These are phyloP conservation scores for Stenodera caucasica DNA, from an alignment of 2,888 invertebrate species.

Conservation along the genomic window DNA sequence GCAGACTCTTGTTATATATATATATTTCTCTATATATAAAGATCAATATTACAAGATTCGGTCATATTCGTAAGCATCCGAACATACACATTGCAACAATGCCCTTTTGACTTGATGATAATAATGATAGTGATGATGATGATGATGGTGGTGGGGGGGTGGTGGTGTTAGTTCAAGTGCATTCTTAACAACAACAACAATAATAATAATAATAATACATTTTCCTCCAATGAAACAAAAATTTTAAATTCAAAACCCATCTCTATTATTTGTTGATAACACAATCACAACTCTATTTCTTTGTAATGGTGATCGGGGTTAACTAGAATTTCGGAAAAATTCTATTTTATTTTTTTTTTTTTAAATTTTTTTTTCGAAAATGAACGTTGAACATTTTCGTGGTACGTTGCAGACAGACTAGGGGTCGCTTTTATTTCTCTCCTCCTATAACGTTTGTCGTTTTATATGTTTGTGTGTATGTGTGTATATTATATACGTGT, in stretches of 20 bases:
- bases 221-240: not conserved
- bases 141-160: conserved; percentile 11
- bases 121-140: not conserved
- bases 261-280: no score
- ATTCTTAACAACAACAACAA: not conserved
- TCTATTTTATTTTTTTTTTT: no score
- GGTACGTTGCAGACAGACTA: conserved; percentile 7
- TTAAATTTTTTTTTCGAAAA: no score
- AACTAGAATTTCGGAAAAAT: no score
- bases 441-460: not conserved
- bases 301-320: no score
- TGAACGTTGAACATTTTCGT: not conserved
- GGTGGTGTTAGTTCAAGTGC: conserved; percentile 11
- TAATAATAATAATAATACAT: not conserved
- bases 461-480: not conserved
- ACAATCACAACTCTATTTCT: no score
- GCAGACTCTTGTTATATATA: not conserved
- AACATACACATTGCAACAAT: not conserved
- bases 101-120: not conserved
- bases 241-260: not conserved
- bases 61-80: conserved; percentile 13
- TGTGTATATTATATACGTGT: not conserved
- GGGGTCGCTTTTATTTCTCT: conserved; percentile 1
- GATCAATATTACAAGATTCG: conserved; percentile 23
- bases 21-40: conserved; percentile 9